Conservation (phyloP, 2,113 vertebrate species). For the Chlorocebus sabaeus region DNA sequence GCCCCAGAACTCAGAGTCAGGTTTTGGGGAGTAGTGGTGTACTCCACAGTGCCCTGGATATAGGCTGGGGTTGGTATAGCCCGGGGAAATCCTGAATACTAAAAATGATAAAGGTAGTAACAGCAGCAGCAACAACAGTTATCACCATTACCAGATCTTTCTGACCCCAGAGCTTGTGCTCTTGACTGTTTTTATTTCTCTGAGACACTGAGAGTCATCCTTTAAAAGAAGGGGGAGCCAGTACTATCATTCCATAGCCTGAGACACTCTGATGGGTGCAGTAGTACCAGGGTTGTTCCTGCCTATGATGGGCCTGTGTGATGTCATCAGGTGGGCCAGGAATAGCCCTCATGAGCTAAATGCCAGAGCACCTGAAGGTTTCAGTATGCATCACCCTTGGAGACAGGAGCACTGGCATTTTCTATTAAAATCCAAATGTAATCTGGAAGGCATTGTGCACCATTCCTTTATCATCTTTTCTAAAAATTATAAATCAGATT, state of each 20-base stretch:
- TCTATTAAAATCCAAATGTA: conserved; percentile 53
- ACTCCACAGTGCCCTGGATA: neutral
- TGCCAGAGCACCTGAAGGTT: neutral
- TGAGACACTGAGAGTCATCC: neutral
- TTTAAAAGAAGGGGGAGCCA: neutral
- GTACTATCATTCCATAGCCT: neutral
- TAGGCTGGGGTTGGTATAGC: neutral
- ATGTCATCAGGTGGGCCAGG: neutral
- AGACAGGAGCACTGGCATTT: conserved; percentile 9
- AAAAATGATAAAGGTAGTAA: neutral
- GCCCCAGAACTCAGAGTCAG: neutral
- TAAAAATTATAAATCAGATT: conserved; percentile 42
- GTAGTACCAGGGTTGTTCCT: neutral
- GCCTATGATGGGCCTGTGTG: neutral
- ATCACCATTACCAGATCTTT: neutral
- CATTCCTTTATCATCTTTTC: conserved; percentile 14
- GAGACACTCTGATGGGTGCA: neutral
- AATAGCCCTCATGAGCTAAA: neutral
- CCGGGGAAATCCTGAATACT: neutral
- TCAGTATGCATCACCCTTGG: neutral
- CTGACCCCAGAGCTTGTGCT: neutral
- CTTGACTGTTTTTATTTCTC: neutral
- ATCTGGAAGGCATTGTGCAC: neutral
- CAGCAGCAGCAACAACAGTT: neutral
- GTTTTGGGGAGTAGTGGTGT: neutral